Conservation (phyloP, 2,797 vertebrate genomes). For the Semotilus atromaculatus region DNA sequence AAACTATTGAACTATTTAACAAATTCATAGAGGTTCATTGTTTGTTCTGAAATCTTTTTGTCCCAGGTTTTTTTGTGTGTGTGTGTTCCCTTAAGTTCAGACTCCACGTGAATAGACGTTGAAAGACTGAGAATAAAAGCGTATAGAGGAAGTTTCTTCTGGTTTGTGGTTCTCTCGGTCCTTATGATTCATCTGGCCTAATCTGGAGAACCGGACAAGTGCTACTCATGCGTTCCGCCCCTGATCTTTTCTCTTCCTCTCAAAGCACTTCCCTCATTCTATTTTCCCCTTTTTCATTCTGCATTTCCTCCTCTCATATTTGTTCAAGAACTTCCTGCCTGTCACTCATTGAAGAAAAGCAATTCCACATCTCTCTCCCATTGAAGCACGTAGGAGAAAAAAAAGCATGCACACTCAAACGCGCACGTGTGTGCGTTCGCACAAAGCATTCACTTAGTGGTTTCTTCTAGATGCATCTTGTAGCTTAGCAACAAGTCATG, state of each 20-base stretch:
- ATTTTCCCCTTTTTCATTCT: conserved; percentile 44
- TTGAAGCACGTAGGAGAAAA: conserved; percentile 46
- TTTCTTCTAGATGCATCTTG: conserved; percentile 62
- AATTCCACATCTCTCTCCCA: conserved; percentile 57
- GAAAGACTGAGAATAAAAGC: conserved; percentile 11
- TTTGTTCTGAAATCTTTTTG: not conserved
- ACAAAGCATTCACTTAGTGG: conserved; percentile 46
- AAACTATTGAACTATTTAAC: not conserved
- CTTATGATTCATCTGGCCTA: conserved; percentile 69
- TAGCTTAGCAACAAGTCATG: conserved; percentile 66
- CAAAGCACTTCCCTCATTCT: conserved; percentile 28
- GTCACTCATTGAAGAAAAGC: conserved; percentile 73
- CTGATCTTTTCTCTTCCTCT: conserved; percentile 56
- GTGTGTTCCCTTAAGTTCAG: not conserved
- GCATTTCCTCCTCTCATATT: conserved; percentile 68
- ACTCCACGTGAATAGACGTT: conserved; percentile 13
- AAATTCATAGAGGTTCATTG: not conserved
- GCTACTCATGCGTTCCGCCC: conserved; percentile 63
- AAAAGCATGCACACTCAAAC: conserved; percentile 40
- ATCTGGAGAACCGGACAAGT: conserved; percentile 76
- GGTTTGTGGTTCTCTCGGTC: conserved; percentile 55
- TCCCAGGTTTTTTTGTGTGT: no score
- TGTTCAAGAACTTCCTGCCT: conserved; percentile 73
- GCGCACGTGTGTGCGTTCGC: conserved; percentile 27
- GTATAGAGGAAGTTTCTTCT: conserved; percentile 7